Evolutionary conservation across 2,113 vertebrate genomes (phyloP), one percentile per base, ranked within the genome.

Genomic region (Perca fluviatilis): DNA sequence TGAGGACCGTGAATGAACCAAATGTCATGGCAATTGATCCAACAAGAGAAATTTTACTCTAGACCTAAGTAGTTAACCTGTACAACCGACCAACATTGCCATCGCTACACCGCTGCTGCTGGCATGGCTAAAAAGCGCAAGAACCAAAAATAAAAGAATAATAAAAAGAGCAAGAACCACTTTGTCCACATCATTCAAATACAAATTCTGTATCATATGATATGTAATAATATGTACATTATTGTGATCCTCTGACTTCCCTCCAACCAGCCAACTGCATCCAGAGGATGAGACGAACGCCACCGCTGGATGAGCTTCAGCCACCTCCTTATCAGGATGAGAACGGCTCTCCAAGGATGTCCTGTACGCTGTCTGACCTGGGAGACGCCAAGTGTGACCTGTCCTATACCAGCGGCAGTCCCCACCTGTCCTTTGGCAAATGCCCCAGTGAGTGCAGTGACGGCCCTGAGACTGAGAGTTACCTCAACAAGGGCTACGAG

Each of bases 281-380:
- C 90, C 98, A 99, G 95, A 96, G 98, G 89, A 99, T 99, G 97
- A 97, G 98, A 91, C 95, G 96, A 84, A 99, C 98, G 0, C 98
- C 98, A 16, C 98, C 98, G 0, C 94, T 99, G 89, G 98, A 99
- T 69, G 98, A 99, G 88, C 94, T 99, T 57, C 98, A 99, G 93
- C 98, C 98, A 0, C 98, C 98, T 1, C 98, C 98, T 0, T 99
- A 99, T 89, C 97, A 97, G 93, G 98, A 99, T 70, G 98, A 99
- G 90, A 97, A 97, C 12, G 98, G 98, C 43, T 99, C 98, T 61
- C 97, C 97, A 1, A 97, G 97, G n/a, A 97, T 99, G 88, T 99
- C 98, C 16, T 98, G 97, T 61, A 99, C 98, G 0, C 95, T 98
- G 56, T 99, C 98, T 0, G 98, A 99, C 92, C 90, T 97, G 0